phyloP scores from a whole-genome alignment of 2,113 vertebrate genomes.

The Acanthochromis polyacanthus region DNA sequence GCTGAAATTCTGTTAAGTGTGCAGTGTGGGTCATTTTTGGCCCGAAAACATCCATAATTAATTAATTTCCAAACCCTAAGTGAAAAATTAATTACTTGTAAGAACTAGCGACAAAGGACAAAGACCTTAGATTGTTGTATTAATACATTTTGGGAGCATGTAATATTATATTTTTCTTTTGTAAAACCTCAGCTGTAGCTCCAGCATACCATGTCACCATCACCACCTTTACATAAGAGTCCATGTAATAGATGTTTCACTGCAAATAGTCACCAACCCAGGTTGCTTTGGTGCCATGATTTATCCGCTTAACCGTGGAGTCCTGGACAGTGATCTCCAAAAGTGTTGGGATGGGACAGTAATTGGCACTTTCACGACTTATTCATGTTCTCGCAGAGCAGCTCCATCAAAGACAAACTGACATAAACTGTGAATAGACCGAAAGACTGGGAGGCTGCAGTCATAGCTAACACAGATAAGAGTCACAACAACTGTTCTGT shows the following conservation, averaged over 20 bases:
- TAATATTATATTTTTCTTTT: background rate
- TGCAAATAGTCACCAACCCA: background rate
- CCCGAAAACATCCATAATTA: no score
- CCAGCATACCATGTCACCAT: background rate
- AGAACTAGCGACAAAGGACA: no score
- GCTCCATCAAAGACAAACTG: conserved; percentile 26
- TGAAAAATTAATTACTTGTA: no score
- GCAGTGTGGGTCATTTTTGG: no score
- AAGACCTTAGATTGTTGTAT: no score
- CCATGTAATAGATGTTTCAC: background rate
- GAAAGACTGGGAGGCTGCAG: conserved; percentile 11
- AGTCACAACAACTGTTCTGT: background rate
- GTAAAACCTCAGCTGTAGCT: background rate
- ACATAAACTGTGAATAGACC: conserved; percentile 4
- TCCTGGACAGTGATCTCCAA: conserved; percentile 23
- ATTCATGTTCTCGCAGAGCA: conserved; percentile 25
- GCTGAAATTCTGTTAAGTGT: no score
- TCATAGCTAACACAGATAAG: background rate
- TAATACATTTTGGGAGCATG: no score
- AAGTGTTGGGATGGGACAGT: conserved; percentile 24
- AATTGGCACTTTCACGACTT: conserved; percentile 38
- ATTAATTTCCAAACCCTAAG: no score
- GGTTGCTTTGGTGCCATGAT: background rate
- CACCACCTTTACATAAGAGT: background rate
- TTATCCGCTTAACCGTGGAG: conserved; percentile 24